Evolutionary conservation across 1,140 invertebrate species (phyloP), one percentile per base, ranked within the genome.

Genomic region (Episyrphus balteatus): DNA sequence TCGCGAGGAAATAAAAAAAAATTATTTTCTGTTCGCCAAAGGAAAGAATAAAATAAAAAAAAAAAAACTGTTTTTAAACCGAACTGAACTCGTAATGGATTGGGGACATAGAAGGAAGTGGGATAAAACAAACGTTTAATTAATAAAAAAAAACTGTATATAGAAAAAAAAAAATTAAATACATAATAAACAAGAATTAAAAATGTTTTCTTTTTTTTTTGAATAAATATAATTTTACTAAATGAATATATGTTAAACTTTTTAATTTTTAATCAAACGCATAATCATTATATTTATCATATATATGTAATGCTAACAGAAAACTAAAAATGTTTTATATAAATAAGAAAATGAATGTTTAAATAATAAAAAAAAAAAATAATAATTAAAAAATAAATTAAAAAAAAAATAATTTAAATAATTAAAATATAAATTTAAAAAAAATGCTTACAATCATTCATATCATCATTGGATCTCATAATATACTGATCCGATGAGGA

Each of bases 391-490:
- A 14, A 5, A 5, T 37, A 5, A n/a, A 17, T 37, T 5, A 14
- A 17, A 37, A 14, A 37, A n/a, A 17, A 37, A 37, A 37, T n/a
- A 34, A 34, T 34, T 10, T 10, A 37, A n/a, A 17, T 37, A 37
- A 37, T 5, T 5, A 5, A n/a, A 37, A 37, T 37, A 37, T 37
- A 14, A 14, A 37, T 37, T 37, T 37, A 37, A 37, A 37, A 10
- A 37, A 37, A 62, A 68, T 68, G 66, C 66, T 68, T 68, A 68
- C 66, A 68, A 68, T 67, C 61, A 68, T 68, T 65, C 57, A 62
- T 68, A 68, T 68, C 66, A 56, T 68, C 66, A 68, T 68, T 64
- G 66, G 66, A 68, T 67, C 66, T 62, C 64, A 67, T 68, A 58
- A 64, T 64, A 61, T 66, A 68, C 55, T 68, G 66, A 68, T 68